A percentile compares a stretch with the other conserved stretches of the same genome.
phyloP scores from a whole-genome alignment of 2,113 vertebrate genomes.

The Saguinus midas region DNA sequence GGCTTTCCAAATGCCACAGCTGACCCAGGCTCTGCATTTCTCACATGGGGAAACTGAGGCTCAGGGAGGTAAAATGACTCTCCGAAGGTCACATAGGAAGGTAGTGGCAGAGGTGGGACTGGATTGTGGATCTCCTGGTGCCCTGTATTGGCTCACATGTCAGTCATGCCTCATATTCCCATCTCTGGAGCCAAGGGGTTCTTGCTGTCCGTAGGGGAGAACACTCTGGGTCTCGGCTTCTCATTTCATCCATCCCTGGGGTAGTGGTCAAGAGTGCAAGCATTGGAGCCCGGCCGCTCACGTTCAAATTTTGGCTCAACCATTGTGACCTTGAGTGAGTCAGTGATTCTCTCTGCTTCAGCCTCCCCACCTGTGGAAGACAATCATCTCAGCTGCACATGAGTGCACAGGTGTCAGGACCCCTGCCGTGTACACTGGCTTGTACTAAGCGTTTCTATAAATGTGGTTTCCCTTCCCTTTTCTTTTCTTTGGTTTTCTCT shows the following conservation, averaged over 20 bases:
- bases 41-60: not conserved
- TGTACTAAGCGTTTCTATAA: accelerated
- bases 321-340: not conserved
- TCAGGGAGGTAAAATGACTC: not conserved
- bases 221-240: not conserved
- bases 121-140: not conserved
- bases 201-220: not conserved
- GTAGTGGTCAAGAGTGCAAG: not conserved
- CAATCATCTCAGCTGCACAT: accelerated
- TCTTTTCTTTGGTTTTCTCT: not conserved
- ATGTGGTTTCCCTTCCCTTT: not conserved
- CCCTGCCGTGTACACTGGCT: accelerated
- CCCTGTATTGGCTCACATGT: accelerated
- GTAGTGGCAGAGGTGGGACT: not conserved
- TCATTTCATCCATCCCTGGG: not conserved
- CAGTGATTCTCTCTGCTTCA: not conserved
- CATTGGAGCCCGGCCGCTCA: not conserved
- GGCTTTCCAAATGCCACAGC: not conserved
- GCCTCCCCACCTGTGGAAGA: not conserved
- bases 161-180: not conserved
- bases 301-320: not conserved
- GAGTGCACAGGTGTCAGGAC: accelerated
- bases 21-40: not conserved
- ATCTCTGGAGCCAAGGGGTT: not conserved
- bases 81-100: not conserved